Evolutionary conservation across 2,888 invertebrate genomes (phyloP).

Genomic region (Microplitis manilae): DNA sequence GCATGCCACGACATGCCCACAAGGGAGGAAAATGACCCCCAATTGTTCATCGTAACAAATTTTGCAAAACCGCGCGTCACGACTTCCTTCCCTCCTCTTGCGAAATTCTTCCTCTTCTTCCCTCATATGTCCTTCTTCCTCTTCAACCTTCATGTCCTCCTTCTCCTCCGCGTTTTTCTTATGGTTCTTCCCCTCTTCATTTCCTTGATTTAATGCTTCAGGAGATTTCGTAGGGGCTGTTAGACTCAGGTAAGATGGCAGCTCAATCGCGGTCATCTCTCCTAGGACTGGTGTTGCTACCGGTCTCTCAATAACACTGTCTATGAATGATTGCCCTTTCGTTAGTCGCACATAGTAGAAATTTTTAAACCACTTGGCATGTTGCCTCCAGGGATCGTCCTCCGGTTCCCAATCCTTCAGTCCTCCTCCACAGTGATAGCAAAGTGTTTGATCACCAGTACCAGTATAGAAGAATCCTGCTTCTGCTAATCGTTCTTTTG

Average conservation of each 20-base stretch:
- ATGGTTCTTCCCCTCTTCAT: slow-evolving; percentile 61
- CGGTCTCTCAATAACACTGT: slow-evolving; percentile 75
- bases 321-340: slow-evolving; percentile 86
- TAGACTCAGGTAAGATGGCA: neutral
- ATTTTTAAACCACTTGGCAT: slow-evolving; percentile 92
- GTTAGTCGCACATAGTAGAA: slow-evolving; percentile 87
- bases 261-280: slow-evolving; percentile 50
- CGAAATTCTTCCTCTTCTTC: slow-evolving; percentile 32
- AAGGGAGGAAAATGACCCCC: slow-evolving; percentile 93
- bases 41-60: slow-evolving; percentile 93
- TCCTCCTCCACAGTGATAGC: slow-evolving; percentile 95
- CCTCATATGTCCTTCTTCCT: neutral
- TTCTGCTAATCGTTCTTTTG: slow-evolving; percentile 85
- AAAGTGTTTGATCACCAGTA: slow-evolving; percentile 89
- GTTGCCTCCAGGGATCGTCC: slow-evolving; percentile 96
- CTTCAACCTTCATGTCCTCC: no score
- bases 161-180: neutral
- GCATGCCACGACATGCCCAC: slow-evolving; percentile 95
- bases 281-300: slow-evolving; percentile 70
- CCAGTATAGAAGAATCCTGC: slow-evolving; percentile 96
- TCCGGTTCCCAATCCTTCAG: slow-evolving; percentile 93
- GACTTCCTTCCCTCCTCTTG: slow-evolving; percentile 46
- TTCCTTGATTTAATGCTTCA: slow-evolving; percentile 65
- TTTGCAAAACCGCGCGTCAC: slow-evolving; percentile 83
- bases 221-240: slow-evolving; percentile 62